Conservation (phyloP, 2,888 invertebrate species). For the Cactoblastis cactorum region DNA sequence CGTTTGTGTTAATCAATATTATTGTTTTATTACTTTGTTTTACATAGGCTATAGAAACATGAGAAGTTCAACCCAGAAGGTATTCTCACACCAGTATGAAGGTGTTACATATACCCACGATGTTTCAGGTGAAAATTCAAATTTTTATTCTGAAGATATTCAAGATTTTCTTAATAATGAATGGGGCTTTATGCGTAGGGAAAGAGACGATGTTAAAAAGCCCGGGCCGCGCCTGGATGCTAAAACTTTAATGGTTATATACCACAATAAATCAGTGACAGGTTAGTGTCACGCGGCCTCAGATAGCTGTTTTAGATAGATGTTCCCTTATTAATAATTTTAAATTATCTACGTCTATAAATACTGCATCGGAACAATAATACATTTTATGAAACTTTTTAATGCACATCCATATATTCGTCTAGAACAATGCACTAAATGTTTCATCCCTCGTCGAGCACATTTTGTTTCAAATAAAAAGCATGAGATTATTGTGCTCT, state of each 20-base stretch:
- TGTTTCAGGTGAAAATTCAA: slow-evolving; percentile 77
- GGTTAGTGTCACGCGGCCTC: slow-evolving; percentile 75
- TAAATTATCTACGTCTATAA: slow-evolving; percentile 33
- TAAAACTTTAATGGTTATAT: slow-evolving; percentile 78
- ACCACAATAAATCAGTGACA: slow-evolving; percentile 75
- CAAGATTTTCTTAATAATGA: slow-evolving; percentile 82
- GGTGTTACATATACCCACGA: slow-evolving; percentile 61
- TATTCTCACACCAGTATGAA: slow-evolving; percentile 40
- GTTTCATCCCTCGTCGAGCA: slow-evolving; percentile 60
- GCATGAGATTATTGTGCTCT: slow-evolving; percentile 52
- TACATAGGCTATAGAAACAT: slow-evolving; percentile 37
- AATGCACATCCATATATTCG: slow-evolving; percentile 61
- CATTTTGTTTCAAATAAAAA: slow-evolving; percentile 49
- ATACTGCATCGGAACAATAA: slow-evolving; percentile 38
- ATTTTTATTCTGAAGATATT: slow-evolving; percentile 74
- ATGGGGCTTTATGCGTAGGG: slow-evolving; percentile 91
- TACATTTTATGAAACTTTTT: slow-evolving; percentile 41
- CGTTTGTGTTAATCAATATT: slow-evolving; percentile 36
- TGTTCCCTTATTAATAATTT: slow-evolving; percentile 53
- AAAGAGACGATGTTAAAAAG: slow-evolving; percentile 95
- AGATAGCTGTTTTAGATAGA: slow-evolving; percentile 56
- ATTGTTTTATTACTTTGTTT: slow-evolving; percentile 40
- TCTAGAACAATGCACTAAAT: slow-evolving; percentile 65
- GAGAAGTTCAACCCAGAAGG: slow-evolving; percentile 35
- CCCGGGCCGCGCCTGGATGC: slow-evolving; percentile 92